Base-by-base conservation (phyloP, 2,797 vertebrate species). In the Morus bassanus region DNA sequence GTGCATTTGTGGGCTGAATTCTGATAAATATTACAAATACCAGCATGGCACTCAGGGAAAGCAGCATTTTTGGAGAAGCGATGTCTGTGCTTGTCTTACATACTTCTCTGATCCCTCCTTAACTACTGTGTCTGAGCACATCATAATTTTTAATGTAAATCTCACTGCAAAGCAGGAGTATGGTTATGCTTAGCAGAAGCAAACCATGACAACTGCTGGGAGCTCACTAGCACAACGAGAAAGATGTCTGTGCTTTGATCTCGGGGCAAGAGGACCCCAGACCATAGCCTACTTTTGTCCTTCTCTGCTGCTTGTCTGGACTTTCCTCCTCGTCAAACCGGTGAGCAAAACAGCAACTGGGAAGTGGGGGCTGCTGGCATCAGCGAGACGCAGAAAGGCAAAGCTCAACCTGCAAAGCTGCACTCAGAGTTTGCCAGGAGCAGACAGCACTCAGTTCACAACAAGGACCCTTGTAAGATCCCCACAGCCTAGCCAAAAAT, bases 91-190 rank as follows among this genome's bases (percentile, higher is more conserved):
- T 93, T 90, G 84, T 78, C 85, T 74, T 28, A 43, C 51, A 31
- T 27, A 51, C 72, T 82, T 87, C 76, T 89, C 90, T 90, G 83
- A 85, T 88, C 83, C 91, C 59, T 70, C 85, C 69, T 90, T 93
- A 94, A 92, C 18, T 16, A 67, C 76, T 83, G 22, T n/a, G 57
- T 39, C 79, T 68, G 82, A 91, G 79, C 90, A 77, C 73, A 41
- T 75, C 48, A 57, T 78, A 13, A 76, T 73, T 88, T 86, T 88
- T 88, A 75, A 78, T 72, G 65, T 73, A 86, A 93, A 88, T 41
- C 85, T 86, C 80, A 33, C 65, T 75, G 88, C 84, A 84, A 79
- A 88, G 50, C 67, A 81, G 80, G 53, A 63, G 35, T 6, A 37
- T n/a, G 46, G 21, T 83, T 72, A 18, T 33, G 69, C 48, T 76